Evolutionary conservation across 2,888 invertebrate genomes (phyloP), one percentile per base, ranked within the genome.

Genomic region (Hemithea aestivaria): DNA sequence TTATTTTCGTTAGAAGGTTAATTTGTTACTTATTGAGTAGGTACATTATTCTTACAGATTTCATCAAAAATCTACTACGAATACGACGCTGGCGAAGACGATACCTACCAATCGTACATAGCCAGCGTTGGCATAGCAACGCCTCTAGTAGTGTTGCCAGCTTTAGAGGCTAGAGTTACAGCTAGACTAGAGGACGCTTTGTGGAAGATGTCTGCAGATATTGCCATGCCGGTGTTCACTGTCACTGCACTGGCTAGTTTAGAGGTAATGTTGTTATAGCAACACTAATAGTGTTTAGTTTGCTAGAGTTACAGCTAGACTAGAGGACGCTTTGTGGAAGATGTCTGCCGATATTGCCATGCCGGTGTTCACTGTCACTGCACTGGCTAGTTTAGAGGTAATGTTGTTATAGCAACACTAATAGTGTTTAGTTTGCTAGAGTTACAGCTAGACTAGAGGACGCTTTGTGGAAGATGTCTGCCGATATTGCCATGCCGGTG

Each of bases 401-500:
- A 76, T 0, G 67, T 85, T 0, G 75, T 69, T 22, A 60, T 87
- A 1, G 75, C 78, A 1, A 87, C 87, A 0, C 87, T 87, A 0
- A 54, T 88, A 6, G n/a, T n/a, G n/a, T n/a, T n/a, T n/a, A n/a
- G n/a, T n/a, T n/a, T 7, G 74, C 78, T 0, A 46, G 67, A 0
- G 78, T 79, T 0, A 52, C 75, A 0, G 83, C 82, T 0, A 30
- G 87, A 1, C 45, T 85, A 0, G 87, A 88, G 23, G 87, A 79
- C 44, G 65, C 81, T 0, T 47, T 88, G 20, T 85, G 83, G 77
- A 83, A 81, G 38, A 72, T 87, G 68, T 58, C 72, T 0, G 82
- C 85, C 0, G 76, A 82, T 34, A 77, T 87, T 7, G 66, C 73
- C 7, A 85, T 87, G 82, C 87, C 87, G 0, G 73, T 81, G 0